Base-by-base conservation (phyloP, 2,113 vertebrate species). In the Struthio camelus region DNA sequence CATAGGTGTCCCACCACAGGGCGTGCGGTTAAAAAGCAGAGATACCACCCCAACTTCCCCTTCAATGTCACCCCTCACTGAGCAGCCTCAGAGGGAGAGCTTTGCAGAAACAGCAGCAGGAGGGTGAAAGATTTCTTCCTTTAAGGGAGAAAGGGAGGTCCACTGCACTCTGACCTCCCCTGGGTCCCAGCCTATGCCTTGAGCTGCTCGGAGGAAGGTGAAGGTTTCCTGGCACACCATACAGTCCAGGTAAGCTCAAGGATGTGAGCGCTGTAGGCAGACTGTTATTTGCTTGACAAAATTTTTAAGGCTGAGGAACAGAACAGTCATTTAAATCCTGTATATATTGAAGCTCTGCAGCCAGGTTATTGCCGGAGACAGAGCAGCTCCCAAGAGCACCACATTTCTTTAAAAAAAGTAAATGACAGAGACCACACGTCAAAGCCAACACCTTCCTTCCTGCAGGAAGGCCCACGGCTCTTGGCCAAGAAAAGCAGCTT, bases 401-500 rank as follows among this genome's bases (percentile, higher is more conserved):
- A 61, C 13, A 32, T 77, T 87, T 72, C 81, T 70, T 64, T 76
- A 46, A 88, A 54, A 70, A 5, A 79, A 72, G 38, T 5, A 44
- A 85, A 46, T 22, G 22, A 0, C 50, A 50, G 48, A 65, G 32
- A 6, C 25, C 80, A 64, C 51, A 53, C 44, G 36, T 85, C 40
- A 50, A n/a, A 70, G 67, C 32, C 67, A 48, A 50, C 67, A 36
- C 30, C 70, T 84, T 53, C 69, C 65, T 79, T 61, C 51, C 64
- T 19, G 10, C 10, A 6, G 66, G 34, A 93, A 73, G 34, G n/a
- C 62, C 69, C 76, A 66, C 38, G 93, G 59, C 54, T 78, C 28
- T 50, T 38, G 85, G 80, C 82, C 92, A 92, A 81, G 75, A 70
- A 51, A 70, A 93, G 51, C 85, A 83, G 69, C 69, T 92, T 71